Conservation (phyloP, 2,113 vertebrate species). For the Peromyscus leucopus region DNA sequence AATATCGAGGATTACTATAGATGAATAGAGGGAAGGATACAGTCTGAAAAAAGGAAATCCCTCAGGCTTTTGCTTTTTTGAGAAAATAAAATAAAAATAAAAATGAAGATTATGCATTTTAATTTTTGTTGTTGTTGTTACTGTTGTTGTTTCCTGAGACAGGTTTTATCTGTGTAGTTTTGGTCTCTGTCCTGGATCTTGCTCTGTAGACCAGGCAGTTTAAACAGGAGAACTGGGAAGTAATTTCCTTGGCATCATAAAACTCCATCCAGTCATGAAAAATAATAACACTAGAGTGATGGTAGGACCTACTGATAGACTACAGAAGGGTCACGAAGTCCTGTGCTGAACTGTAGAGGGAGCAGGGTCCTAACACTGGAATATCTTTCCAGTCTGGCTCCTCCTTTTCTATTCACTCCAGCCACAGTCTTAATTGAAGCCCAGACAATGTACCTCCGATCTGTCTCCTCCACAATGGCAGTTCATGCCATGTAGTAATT, state of each 20-base stretch:
- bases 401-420: background rate
- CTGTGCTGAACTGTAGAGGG: fast-evolving
- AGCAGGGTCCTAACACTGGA: background rate
- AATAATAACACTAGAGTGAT: too few species aligned
- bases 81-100: background rate
- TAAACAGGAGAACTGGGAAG: background rate
- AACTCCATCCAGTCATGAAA: background rate
- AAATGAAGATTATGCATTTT: background rate
- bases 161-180: too few species aligned
- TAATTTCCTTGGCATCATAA: background rate
- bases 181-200: too few species aligned
- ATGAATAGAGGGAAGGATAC: background rate
- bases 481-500: slow-evolving; percentile 27
- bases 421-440: background rate
- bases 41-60: background rate
- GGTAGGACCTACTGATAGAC: background rate
- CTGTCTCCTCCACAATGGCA: background rate
- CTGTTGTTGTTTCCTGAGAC: too few species aligned
- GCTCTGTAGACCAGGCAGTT: background rate
- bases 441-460: background rate
- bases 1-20: background rate
- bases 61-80: too few species aligned
- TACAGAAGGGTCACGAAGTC: background rate
- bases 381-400: background rate
- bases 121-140: too few species aligned